Percentiles rank a stretch among this genome's conserved stretches.
Conservation (phyloP, 2,113 vertebrate species). For the Octodon degus region DNA sequence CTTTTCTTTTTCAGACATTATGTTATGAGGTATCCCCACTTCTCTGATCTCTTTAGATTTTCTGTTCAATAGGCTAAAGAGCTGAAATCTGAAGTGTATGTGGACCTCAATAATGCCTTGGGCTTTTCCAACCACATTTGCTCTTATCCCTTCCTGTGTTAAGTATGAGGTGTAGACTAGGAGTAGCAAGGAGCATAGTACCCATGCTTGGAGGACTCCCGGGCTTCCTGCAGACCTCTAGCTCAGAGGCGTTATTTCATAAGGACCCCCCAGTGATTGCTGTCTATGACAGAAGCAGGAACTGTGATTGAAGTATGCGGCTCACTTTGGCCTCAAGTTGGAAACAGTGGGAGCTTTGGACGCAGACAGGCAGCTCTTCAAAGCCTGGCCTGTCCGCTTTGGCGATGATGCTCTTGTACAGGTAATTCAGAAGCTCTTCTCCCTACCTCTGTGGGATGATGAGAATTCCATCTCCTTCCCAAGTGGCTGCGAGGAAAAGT, state of each 20-base stretch:
- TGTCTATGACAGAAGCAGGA: not conserved
- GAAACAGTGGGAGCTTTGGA: not conserved
- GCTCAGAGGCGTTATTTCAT: not conserved
- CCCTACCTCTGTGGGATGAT: not conserved
- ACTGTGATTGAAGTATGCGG: not conserved
- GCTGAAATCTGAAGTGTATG: not conserved
- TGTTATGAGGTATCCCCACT: not conserved
- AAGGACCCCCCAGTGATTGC: not conserved
- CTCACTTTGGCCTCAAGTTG: not conserved
- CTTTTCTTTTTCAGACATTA: not conserved
- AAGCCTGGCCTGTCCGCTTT: not conserved
- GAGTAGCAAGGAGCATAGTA: not conserved
- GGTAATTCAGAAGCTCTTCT: not conserved
- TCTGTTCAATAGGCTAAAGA: not conserved
- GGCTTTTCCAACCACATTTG: not conserved
- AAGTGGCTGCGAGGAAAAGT: not conserved
- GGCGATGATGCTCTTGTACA: not conserved
- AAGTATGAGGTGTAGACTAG: not conserved
- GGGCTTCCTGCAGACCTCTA: not conserved
- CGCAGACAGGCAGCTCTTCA: not conserved
- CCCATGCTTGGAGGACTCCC: not conserved
- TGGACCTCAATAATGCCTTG: not conserved
- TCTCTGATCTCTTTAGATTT: not conserved
- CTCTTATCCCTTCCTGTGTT: not conserved
- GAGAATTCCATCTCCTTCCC: not conserved